phyloP scores from a whole-genome alignment of 2,113 vertebrate genomes.

The Hippocampus comes region DNA sequence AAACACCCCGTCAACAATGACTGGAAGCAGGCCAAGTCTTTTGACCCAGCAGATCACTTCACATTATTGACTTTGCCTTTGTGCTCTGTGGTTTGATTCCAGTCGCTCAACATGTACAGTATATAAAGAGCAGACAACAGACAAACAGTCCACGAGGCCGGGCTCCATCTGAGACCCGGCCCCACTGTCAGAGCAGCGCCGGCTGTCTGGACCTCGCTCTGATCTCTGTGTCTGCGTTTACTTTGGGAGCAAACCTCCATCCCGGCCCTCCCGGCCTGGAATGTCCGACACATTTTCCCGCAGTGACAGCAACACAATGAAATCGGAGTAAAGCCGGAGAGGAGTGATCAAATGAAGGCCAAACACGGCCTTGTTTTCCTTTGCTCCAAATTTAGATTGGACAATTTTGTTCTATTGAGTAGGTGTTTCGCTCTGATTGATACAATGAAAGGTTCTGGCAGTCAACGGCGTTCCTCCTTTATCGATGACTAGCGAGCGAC shows the following conservation, averaged over 20 bases:
- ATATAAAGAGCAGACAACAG: conserved; percentile 52
- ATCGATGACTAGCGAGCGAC: neutral
- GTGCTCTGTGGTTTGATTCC: conserved; percentile 17
- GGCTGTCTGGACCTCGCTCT: conserved; percentile 34
- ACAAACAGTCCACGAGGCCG: conserved; percentile 27
- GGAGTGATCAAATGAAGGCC: conserved; percentile 1
- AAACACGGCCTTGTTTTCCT: conserved; percentile 7
- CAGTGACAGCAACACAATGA: conserved; percentile 33
- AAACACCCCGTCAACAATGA: conserved; percentile 40
- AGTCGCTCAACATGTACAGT: conserved; percentile 38
- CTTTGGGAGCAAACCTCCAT: neutral
- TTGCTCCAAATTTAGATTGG: neutral
- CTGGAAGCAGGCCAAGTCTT: conserved; percentile 48
- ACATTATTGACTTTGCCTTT: conserved; percentile 51
- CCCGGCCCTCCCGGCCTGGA: conserved; percentile 1
- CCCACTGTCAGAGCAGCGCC: conserved; percentile 34
- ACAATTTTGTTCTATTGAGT: neutral
- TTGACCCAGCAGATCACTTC: conserved; percentile 46
- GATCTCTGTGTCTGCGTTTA: conserved; percentile 40
- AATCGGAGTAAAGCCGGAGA: neutral
- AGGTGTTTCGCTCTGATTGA: neutral
- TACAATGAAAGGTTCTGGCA: neutral
- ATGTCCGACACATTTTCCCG: conserved; percentile 26
- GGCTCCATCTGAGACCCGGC: conserved; percentile 22
- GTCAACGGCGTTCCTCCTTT: conserved; percentile 22